phyloP scores from a whole-genome alignment of 2,888 invertebrate genomes.

The Megastigmus dorsalis region DNA sequence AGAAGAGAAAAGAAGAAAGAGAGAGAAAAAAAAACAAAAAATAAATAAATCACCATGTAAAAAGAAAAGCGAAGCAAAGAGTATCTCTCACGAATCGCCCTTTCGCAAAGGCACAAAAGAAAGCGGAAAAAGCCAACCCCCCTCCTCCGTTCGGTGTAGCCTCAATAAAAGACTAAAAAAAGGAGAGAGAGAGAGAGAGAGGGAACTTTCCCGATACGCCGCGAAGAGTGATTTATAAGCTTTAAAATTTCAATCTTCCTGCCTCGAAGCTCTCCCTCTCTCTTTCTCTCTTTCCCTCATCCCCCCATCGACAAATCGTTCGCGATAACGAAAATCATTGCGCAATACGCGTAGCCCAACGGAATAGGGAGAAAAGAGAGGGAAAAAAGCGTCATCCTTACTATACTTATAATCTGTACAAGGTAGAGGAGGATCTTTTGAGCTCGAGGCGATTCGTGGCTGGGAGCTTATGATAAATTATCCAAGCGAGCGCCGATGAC shows the following conservation, averaged over 20 bases:
- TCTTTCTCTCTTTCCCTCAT: neutral
- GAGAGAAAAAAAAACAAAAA: neutral
- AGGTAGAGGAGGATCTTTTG: too few relatives aligned
- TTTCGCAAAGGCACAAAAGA: constrained; percentile 22
- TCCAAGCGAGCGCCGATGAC: too few relatives aligned
- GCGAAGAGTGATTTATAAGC: constrained; percentile 44
- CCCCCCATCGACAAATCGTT: constrained; percentile 30
- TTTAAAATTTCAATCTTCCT: constrained; percentile 47
- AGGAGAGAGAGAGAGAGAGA: neutral
- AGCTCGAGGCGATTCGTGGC: too few relatives aligned
- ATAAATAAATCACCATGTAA: too few relatives aligned
- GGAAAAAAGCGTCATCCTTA: constrained; percentile 8
- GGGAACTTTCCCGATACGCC: constrained; percentile 15
- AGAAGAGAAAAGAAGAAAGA: neutral
- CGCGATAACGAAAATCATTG: constrained; percentile 33
- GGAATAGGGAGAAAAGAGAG: neutral
- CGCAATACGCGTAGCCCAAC: neutral
- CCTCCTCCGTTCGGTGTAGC: neutral
- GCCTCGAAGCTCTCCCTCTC: neutral
- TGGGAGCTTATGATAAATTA: too few relatives aligned
- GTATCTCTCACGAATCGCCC: neutral
- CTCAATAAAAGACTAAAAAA: constrained; percentile 29
- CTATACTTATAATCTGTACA: too few relatives aligned
- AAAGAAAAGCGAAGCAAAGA: too few relatives aligned
- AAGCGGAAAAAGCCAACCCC: constrained; percentile 12